Conservation (phyloP, 2,113 vertebrate species). For the Neolamprologus variostigma region DNA sequence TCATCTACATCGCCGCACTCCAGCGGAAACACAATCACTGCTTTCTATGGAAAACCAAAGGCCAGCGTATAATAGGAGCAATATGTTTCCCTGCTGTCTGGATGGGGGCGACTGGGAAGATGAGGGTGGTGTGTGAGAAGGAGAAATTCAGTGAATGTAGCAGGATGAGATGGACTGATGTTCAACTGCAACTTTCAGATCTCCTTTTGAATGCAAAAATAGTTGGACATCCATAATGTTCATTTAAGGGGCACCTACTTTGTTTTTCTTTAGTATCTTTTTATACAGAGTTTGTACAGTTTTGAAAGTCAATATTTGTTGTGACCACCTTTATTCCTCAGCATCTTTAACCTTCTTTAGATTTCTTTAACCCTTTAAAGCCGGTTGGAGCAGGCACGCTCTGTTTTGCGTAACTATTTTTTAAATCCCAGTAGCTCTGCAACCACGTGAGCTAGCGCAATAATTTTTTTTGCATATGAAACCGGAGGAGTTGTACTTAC, state of each 20-base stretch:
- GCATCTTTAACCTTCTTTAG: not conserved
- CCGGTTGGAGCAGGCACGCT: rapidly evolving
- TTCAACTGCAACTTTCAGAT: not conserved
- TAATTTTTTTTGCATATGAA: rapidly evolving
- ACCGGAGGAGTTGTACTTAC: rapidly evolving
- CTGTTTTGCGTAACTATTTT: no score
- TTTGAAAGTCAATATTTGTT: not conserved
- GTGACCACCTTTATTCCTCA: not conserved
- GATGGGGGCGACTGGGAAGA: not conserved
- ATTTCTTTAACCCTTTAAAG: rapidly evolving
- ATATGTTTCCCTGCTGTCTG: constrained; percentile 10
- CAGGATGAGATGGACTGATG: not conserved
- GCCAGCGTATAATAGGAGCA: not conserved
- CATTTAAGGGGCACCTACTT: not conserved
- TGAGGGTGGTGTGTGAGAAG: not conserved
- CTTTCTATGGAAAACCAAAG: constrained; percentile 37
- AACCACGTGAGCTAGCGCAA: rapidly evolving
- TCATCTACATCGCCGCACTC: constrained; percentile 36
- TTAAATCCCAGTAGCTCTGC: no score
- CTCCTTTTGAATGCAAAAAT: not conserved
- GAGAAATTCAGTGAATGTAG: not conserved
- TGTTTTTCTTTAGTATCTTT: not conserved
- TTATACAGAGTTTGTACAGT: not conserved
- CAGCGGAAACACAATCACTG: constrained; percentile 29
- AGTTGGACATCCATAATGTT: not conserved